Evolutionary conservation across 2,888 invertebrate species (phyloP).

Genomic region (Plebejus anna): DNA sequence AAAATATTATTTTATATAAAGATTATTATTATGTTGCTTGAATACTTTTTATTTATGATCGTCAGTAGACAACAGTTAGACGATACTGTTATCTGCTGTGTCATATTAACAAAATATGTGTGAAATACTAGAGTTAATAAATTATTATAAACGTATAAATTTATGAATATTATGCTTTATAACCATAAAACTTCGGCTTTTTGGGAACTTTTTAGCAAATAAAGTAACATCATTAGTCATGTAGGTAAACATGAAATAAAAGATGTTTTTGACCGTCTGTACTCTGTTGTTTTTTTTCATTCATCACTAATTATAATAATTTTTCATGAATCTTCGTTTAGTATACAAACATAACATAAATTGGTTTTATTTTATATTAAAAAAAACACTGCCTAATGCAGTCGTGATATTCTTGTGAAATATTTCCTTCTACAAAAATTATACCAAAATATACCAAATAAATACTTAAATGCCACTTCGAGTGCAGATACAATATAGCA

Average conservation of each 20-base stretch:
- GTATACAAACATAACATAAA: too few relatives aligned
- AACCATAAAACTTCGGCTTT: background rate
- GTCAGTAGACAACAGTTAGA: background rate
- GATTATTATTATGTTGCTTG: background rate
- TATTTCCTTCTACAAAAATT: too few relatives aligned
- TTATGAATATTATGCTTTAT: background rate
- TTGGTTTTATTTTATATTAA: too few relatives aligned
- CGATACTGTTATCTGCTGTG: background rate
- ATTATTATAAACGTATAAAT: constrained; percentile 3
- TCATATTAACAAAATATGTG: background rate
- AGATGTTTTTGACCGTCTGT: background rate
- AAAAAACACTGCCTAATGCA: too few relatives aligned
- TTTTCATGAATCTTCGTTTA: too few relatives aligned
- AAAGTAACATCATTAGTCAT: background rate
- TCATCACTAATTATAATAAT: too few relatives aligned
- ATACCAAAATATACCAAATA: too few relatives aligned
- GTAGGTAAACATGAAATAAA: background rate
- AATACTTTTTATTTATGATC: background rate
- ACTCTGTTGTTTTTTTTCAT: background rate
- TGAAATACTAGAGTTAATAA: background rate
- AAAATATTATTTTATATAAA: too few relatives aligned
- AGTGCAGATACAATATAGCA: too few relatives aligned
- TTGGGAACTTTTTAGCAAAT: background rate
- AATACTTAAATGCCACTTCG: too few relatives aligned
- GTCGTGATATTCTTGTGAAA: too few relatives aligned